phyloP scores from a whole-genome alignment of 2,888 invertebrate species.

The Caenorhabditis becei region DNA sequence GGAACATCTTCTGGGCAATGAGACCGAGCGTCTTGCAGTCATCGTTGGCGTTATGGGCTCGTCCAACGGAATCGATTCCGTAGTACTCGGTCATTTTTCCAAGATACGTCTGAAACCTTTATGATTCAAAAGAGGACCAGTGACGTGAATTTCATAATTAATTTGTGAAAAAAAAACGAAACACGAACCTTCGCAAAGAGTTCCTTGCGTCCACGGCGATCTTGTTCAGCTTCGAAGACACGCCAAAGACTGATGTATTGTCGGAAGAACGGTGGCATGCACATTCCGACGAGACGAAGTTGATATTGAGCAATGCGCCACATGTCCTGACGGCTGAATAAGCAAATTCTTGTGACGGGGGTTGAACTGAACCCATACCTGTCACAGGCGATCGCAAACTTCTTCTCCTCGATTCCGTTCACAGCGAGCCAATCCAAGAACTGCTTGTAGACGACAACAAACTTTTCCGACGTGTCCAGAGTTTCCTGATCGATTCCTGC shows the following conservation, averaged over 20 bases:
- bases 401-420: conserved; percentile 1
- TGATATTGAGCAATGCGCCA: conserved; percentile 51
- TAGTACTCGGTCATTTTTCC: conserved; percentile 33
- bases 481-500: conserved; percentile 35
- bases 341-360: not conserved
- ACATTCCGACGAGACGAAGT: not conserved
- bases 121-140: too few relatives aligned
- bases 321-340: conserved; percentile 42
- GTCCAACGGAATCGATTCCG: not conserved
- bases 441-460: conserved; percentile 9
- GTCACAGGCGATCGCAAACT: conserved; percentile 32
- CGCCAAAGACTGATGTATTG: conserved; percentile 36
- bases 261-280: conserved; percentile 36
- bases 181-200: conserved; percentile 1
- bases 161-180: not conserved
- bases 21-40: conserved; percentile 15
- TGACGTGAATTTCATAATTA: not conserved
- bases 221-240: conserved; percentile 8
- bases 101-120: conserved; percentile 21
- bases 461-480: conserved; percentile 15
- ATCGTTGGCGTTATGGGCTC: conserved; percentile 26
- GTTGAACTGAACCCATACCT: too few relatives aligned
- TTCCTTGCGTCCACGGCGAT: conserved; percentile 5
- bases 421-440: conserved; percentile 9
- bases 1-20: conserved; percentile 22